Base-by-base conservation (phyloP, 2,888 invertebrate genomes). In the Argyresthia goedartella region DNA sequence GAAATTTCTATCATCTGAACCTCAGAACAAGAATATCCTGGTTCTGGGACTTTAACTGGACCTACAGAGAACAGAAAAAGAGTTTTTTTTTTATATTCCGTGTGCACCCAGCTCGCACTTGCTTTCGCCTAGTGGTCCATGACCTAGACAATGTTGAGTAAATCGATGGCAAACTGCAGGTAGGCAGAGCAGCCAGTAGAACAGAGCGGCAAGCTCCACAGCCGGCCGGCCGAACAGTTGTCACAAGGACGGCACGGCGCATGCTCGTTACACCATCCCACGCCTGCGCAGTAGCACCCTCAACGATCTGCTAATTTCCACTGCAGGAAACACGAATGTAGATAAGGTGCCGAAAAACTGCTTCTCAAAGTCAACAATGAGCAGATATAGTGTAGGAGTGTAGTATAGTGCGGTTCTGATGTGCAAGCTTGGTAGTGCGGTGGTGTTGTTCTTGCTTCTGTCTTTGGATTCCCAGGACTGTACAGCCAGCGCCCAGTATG, bases 391-490 rank as follows among this genome's bases (percentile, higher is more conserved):
- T 25, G 25, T 25, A 6, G 25, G 3, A 25, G 25, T 25, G 25
- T 46, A 46, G 25, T 10, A 25, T 15, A 46, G 16, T 16, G 48
- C 14, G 10, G 35, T 71, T 82, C 84, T 81, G 75, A 86, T 86
- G 86, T 84, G 70, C 77, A 75, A 79, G 75, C 72, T 71, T 64
- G 66, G 69, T 61, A 66, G 73, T 61, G 62, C 67, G 49, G 66
- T 70, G 54, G 69, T 75, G 57, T 61, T 82, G 54, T 64, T 84
- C 56, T 66, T 86, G 57, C 65, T 81, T 54, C 63, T 82, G 64
- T 80, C 71, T 63, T 71, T 84, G 62, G 78, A 84, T 60, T 79
- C 77, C 65, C 74, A 75, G 67, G 76, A 82, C 66, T 85, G 82
- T 64, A 75, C 78, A 50, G 79, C 79, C 57, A 85, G 73, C 66